These are phyloP conservation scores for Adelphocoris suturalis DNA, from an alignment of 2,888 invertebrate genomes.

Conservation along the genomic window DNA sequence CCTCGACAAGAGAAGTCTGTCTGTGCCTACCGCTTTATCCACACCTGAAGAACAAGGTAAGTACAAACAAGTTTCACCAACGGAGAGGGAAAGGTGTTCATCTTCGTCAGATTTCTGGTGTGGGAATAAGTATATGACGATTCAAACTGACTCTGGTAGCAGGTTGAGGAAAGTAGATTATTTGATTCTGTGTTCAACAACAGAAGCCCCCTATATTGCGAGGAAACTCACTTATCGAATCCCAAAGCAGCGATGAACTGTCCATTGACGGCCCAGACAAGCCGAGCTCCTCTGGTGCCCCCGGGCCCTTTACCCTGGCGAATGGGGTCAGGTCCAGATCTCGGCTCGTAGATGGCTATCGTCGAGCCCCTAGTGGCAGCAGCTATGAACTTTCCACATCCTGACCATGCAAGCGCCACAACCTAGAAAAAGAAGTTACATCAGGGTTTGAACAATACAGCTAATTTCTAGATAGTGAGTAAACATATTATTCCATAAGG, in stretches of 20 bases:
- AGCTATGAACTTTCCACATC: constrained; percentile 91
- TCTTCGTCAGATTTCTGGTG: too few species aligned
- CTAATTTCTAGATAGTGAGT: background rate
- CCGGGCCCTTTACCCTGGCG: constrained; percentile 90
- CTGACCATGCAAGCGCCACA: constrained; percentile 95
- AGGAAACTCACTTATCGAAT: constrained; percentile 88
- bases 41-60: too few species aligned
- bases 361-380: constrained; percentile 94
- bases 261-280: constrained; percentile 93
- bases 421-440: constrained; percentile 80
- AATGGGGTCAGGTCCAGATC: constrained; percentile 83
- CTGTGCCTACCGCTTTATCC: too few species aligned
- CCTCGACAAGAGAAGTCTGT: too few species aligned
- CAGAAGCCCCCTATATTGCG: too few species aligned
- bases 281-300: constrained; percentile 93
- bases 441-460: constrained; percentile 17
- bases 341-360: constrained; percentile 88
- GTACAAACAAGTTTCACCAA: too few species aligned
- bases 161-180: too few species aligned
- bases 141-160: too few species aligned
- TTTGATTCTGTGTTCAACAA: too few species aligned
- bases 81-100: too few species aligned
- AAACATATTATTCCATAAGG: constrained; percentile 26
- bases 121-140: too few species aligned
- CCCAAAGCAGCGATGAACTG: constrained; percentile 93